These are phyloP conservation scores for Anguilla anguilla DNA, from an alignment of 2,797 vertebrate species.

Conservation along the genomic window DNA sequence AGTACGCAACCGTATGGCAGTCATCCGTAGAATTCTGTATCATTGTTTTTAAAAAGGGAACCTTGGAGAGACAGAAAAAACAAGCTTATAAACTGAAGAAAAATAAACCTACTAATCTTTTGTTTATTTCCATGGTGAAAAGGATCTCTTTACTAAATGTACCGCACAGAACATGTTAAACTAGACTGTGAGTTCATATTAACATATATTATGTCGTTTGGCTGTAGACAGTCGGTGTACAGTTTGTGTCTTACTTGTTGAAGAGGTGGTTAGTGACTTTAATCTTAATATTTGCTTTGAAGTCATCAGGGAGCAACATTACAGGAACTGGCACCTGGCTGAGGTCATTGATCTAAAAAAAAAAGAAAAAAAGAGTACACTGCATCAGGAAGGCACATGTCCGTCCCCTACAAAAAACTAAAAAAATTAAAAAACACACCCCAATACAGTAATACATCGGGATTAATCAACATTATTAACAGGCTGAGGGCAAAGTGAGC, in stretches of 20 bases:
- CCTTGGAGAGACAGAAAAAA: neutral
- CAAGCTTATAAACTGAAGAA: neutral
- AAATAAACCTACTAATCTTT: neutral
- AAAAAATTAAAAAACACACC: neutral
- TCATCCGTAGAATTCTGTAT: neutral
- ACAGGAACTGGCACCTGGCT: slow-evolving; percentile 90
- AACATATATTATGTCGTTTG: neutral
- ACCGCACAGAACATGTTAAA: neutral
- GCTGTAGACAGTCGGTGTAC: neutral
- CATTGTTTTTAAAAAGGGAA: neutral
- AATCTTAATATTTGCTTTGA: slow-evolving; percentile 93
- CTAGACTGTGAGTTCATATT: neutral
- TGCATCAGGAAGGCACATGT: neutral
- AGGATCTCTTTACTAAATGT: neutral
- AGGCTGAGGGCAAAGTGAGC: too few relatives aligned
- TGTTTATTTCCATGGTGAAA: neutral
- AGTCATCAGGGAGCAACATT: slow-evolving; percentile 94
- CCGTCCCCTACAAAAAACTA: too few relatives aligned
- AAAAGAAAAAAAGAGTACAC: neutral
- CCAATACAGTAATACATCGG: neutral
- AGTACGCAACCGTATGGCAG: neutral
- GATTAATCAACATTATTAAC: too few relatives aligned
- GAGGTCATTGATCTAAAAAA: slow-evolving; percentile 85
- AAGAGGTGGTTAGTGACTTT: slow-evolving; percentile 97
- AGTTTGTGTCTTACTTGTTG: slow-evolving; percentile 79